Percentiles rank a stretch among this genome's conserved stretches.
Conservation (phyloP, 2,797 vertebrate genomes). For the Prunella strophiata region DNA sequence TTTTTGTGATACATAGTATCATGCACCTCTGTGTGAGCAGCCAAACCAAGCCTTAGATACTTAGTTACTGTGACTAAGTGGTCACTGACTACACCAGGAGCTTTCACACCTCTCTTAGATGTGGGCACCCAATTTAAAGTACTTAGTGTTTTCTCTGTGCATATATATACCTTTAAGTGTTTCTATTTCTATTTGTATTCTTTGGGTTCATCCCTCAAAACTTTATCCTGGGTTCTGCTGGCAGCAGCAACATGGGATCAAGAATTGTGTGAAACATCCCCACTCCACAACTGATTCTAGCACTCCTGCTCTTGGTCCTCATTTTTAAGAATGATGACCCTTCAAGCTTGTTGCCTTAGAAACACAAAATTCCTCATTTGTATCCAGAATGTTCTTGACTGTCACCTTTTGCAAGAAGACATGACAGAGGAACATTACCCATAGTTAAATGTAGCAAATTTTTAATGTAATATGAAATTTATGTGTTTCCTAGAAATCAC, state of each 20-base stretch:
- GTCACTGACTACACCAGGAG: background rate
- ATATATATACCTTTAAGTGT: fast-evolving
- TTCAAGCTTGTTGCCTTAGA: background rate
- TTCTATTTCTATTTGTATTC: background rate
- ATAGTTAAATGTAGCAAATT: background rate
- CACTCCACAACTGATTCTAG: background rate
- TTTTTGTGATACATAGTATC: background rate
- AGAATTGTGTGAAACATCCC: background rate
- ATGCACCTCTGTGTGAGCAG: background rate
- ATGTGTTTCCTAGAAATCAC: background rate
- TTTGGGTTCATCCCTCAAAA: background rate
- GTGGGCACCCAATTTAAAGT: background rate
- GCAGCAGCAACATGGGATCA: background rate
- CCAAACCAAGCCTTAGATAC: background rate
- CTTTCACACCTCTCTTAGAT: background rate
- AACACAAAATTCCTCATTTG: background rate
- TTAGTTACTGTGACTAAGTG: background rate
- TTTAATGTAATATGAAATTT: background rate
- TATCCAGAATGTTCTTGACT: background rate
- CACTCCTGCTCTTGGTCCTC: background rate
- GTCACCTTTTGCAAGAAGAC: background rate
- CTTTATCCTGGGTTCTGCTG: background rate
- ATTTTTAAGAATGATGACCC: background rate
- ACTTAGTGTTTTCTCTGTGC: background rate
- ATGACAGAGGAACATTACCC: background rate